Base-by-base conservation (phyloP, 2,113 vertebrate species). In the Capricornis sumatraensis region DNA sequence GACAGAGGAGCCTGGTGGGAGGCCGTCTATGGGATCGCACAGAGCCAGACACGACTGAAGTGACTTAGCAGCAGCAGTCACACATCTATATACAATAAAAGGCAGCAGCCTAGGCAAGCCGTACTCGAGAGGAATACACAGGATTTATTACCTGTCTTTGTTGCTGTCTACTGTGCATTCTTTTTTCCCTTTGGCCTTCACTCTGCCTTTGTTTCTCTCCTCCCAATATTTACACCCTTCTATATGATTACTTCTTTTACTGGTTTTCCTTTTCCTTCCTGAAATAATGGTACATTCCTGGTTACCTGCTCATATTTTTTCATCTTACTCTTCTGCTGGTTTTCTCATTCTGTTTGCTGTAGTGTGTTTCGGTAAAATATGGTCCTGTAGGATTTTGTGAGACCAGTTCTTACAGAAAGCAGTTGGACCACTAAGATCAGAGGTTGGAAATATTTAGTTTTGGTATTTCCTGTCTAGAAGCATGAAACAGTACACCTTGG, bases 371-470 rank as follows among this genome's bases (percentile, higher is more conserved):
- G 57, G 33, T 94, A 95, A 87, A 97, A 89, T 58, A 21, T 27
- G n/a, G n/a, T 57, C 58, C 53, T 82, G 1, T 76, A 84, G 36
- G 52, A 81, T 9, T 81, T 19, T 47, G 25, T 87, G 87, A 94
- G 67, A 28, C 33, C 58, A 91, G 16, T 87, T 67, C 33, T 23
- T 74, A 55, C 40, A 52, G 76, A 94, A 13, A 81, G 60, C 21
- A 82, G 50, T 96, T 78, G 74, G 67, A 45, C 55, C 78, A 53
- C 52, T 94, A 67, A 84, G 87, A 60, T 83, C 47, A 94, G 25
- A 36, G 33, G 27, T 67, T 79, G 40, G 92, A 91, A 74, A 53
- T 94, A 57, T 85, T 53, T 93, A 53, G 91, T 62, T 96, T 97
- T 95, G 43, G 8, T 33, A 55, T 90, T 92, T 94, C 62, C 40